Percentiles rank a stretch among this genome's conserved stretches.
Conservation (phyloP, 1,140 invertebrate species). For the Procambarus virginalis region DNA sequence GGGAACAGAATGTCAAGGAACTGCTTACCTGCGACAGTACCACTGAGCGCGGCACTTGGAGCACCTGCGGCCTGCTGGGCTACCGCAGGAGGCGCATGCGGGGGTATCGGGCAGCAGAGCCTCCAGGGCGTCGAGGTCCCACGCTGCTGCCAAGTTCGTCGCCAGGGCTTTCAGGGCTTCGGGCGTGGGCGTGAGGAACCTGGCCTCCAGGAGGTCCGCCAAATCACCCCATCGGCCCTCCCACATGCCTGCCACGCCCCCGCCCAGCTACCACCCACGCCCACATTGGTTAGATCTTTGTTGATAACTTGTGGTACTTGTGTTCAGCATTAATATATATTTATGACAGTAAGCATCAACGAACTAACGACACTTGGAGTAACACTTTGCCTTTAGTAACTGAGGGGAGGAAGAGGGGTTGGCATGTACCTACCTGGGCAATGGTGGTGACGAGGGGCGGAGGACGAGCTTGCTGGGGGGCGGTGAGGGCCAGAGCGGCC, state of each 20-base stretch:
- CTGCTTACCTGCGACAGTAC: slow-evolving; percentile 47
- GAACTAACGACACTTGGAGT: background rate
- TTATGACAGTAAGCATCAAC: no score
- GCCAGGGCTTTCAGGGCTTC: slow-evolving; percentile 28
- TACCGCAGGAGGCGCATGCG: slow-evolving; percentile 30
- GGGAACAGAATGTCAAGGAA: no score
- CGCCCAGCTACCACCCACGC: slow-evolving; percentile 37
- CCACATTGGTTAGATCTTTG: no score
- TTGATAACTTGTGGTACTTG: no score
- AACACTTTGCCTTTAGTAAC: no score
- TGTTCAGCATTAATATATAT: no score
- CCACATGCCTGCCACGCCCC: slow-evolving; percentile 25
- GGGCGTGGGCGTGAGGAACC: slow-evolving; percentile 35
- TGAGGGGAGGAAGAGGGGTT: no score
- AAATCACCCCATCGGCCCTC: slow-evolving; percentile 31
- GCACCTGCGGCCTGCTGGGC: slow-evolving; percentile 48
- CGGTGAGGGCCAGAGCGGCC: slow-evolving; percentile 46
- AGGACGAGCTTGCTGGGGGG: slow-evolving; percentile 31
- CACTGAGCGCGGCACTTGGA: slow-evolving; percentile 48
- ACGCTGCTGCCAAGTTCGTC: slow-evolving; percentile 47
- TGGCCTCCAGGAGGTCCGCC: background rate
- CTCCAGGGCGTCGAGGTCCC: slow-evolving; percentile 62
- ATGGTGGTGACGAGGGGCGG: slow-evolving; percentile 58
- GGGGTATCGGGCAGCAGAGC: slow-evolving; percentile 47
- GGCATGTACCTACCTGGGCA: slow-evolving; percentile 26